phyloP scores from a whole-genome alignment of 1,140 invertebrate genomes.

The Cyclargus thomasi region DNA sequence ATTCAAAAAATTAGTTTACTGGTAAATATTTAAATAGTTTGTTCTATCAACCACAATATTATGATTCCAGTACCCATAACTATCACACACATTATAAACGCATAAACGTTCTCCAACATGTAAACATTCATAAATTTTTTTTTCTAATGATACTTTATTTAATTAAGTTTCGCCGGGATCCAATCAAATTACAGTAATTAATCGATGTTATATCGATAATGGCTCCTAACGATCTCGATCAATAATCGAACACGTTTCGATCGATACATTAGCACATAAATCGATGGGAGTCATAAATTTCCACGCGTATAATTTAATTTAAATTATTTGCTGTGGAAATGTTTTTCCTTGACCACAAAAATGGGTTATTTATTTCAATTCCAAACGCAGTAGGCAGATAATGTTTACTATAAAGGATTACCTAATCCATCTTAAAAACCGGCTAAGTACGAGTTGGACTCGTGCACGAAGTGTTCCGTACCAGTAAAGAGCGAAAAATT shows the following conservation, averaged over 20 bases:
- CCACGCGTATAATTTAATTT: slow-evolving; percentile 6
- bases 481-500: too few species aligned
- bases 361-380: too few species aligned
- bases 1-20: too few species aligned
- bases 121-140: not conserved
- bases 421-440: too few species aligned
- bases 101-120: not conserved
- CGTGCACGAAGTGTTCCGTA: too few species aligned
- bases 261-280: slow-evolving; percentile 40
- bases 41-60: not conserved
- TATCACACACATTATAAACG: not conserved
- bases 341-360: not conserved
- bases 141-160: not conserved
- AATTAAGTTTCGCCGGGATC: slow-evolving; percentile 19
- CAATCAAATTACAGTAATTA: slow-evolving; percentile 46
- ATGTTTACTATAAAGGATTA: too few species aligned
- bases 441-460: too few species aligned
- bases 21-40: too few species aligned
- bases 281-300: slow-evolving; percentile 10
- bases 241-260: slow-evolving; percentile 44
- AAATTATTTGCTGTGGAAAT: slow-evolving; percentile 17
- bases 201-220: slow-evolving; percentile 38
- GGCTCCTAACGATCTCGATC: slow-evolving; percentile 35
- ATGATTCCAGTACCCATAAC: not conserved
- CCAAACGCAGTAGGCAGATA: too few species aligned